Evolutionary conservation across 2,888 invertebrate species (phyloP), one percentile per base, ranked within the genome.

Genomic region (Luffia ferchaultella): DNA sequence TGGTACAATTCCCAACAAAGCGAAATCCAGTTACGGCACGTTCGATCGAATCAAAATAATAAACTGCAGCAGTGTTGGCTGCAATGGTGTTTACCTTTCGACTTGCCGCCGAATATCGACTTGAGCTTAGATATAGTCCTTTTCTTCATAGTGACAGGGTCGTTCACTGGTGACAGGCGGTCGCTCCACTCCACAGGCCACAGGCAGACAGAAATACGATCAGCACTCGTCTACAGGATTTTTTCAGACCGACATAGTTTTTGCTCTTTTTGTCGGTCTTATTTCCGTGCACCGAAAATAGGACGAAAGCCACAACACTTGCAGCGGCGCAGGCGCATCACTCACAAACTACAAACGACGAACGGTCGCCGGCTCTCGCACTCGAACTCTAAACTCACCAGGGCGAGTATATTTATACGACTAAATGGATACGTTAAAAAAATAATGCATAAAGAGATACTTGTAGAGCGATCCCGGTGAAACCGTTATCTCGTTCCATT

Each of bases 231-330:
- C 75, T 76, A 76, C 76, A 73, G 30, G 30, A 79, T 74, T 80
- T 82, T 80, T 82, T 80, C 73, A 75, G 73, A 64, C 73, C 68
- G 75, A 68, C 68, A 41, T 49, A 45, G 64, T 62, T 82, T 83
- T 83, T 82, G 80, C 73, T 80, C 78, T 79, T 82, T 79, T 82
- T 82, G 75, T 75, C 73, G 78, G 75, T 80, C 79, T 80, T 83
- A 83, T 80, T 83, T 83, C 83, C 82, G 83, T 83, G 76, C 75
- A 76, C 80, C 83, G 75, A 82, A 83, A 83, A 83, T 83, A 83
- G 82, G 76, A 64, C 67, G 67, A 69, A 70, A 73, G 78, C 70
- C 73, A 78, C 77, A 78, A 30, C 30, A 30, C 30, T 12, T 7
- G 79, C 79, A 77, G 76, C 73, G 73, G 67, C 65, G 73, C 73